phyloP scores from a whole-genome alignment of 2,888 invertebrate species.

The Agriopis marginaria region DNA sequence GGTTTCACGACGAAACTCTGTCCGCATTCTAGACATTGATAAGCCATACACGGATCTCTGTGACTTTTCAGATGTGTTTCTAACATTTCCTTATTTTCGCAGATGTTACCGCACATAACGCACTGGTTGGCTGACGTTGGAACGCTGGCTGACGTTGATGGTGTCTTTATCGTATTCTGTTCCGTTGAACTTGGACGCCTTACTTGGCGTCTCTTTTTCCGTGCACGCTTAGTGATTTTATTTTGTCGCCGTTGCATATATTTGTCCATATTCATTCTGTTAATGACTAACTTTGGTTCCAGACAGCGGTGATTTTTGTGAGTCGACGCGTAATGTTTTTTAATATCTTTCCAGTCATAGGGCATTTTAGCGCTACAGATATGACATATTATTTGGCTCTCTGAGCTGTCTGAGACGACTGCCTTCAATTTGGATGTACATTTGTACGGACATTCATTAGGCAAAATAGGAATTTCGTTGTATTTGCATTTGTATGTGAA shows the following conservation, averaged over 20 bases:
- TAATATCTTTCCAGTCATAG: constrained; percentile 69
- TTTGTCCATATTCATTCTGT: constrained; percentile 58
- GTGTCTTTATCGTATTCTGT: background rate
- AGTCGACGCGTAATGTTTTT: constrained; percentile 66
- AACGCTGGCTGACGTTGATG: constrained; percentile 10
- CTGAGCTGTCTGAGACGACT: constrained; percentile 34
- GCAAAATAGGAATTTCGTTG: constrained; percentile 64
- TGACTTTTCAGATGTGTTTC: constrained; percentile 81
- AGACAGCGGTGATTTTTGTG: constrained; percentile 71
- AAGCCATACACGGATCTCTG: constrained; percentile 84
- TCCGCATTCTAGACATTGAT: constrained; percentile 92
- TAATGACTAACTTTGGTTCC: constrained; percentile 63
- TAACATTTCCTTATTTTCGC: constrained; percentile 66
- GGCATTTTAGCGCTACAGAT: constrained; percentile 66
- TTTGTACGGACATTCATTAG: constrained; percentile 72
- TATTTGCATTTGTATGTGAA: constrained; percentile 71
- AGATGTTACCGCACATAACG: constrained; percentile 70
- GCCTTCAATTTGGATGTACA: constrained; percentile 55
- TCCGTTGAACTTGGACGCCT: constrained; percentile 20
- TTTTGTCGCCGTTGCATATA: constrained; percentile 44
- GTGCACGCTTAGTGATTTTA: constrained; percentile 31
- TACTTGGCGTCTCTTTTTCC: constrained; percentile 41
- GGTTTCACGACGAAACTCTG: constrained; percentile 91
- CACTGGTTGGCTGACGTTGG: constrained; percentile 61
- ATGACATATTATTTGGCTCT: constrained; percentile 60